These are phyloP conservation scores for Mylabris sibirica DNA, from an alignment of 2,888 invertebrate genomes.

Conservation along the genomic window DNA sequence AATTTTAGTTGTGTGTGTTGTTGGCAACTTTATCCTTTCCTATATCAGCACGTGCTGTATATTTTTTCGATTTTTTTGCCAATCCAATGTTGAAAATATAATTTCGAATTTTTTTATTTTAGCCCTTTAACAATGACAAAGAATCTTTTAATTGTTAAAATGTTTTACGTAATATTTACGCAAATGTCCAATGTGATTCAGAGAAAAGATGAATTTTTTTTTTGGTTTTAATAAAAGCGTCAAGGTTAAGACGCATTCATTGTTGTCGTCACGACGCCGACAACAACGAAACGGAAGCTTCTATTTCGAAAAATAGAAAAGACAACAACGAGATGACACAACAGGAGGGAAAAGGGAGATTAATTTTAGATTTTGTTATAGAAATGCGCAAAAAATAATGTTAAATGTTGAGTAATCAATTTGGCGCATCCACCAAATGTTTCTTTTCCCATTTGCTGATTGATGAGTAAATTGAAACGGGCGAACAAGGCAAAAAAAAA, in stretches of 20 bases:
- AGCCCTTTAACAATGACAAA: no score
- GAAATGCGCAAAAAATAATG: neutral
- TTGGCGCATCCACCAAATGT: conserved; percentile 10
- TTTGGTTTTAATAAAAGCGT: conserved; percentile 1
- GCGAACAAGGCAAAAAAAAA: no score
- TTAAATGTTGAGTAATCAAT: neutral
- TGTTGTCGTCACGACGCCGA: neutral
- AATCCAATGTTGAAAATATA: neutral
- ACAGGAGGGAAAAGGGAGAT: neutral
- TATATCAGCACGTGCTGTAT: neutral
- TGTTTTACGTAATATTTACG: conserved; percentile 4
- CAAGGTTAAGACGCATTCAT: conserved; percentile 1
- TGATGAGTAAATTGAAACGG: neutral
- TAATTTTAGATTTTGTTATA: neutral
- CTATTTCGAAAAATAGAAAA: neutral
- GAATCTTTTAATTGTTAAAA: neutral
- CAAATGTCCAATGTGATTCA: neutral
- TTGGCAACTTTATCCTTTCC: neutral
- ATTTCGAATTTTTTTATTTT: no score
- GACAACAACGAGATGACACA: neutral
- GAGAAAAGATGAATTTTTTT: neutral
- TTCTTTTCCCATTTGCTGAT: neutral
- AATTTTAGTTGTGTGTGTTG: neutral
- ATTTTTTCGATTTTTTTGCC: neutral
- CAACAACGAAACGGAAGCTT: neutral